Conservation (phyloP, 2,113 vertebrate species). For the Crotalus helleri region DNA sequence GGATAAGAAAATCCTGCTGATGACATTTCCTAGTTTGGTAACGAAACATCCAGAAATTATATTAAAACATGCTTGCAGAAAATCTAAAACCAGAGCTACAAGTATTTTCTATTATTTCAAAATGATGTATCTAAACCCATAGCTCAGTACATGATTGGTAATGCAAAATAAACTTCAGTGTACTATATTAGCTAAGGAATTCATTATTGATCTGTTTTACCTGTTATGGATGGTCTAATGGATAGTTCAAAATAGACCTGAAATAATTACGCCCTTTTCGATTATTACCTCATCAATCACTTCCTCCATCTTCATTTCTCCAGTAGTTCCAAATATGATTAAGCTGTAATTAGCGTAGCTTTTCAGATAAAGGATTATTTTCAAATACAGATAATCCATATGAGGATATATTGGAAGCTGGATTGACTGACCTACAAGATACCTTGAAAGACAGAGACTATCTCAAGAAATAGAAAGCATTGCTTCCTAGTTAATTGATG, state of each 20-base stretch:
- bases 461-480: background rate
- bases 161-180: background rate
- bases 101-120: too few relatives aligned
- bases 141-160: background rate
- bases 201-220: background rate
- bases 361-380: background rate
- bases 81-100: too few relatives aligned
- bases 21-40: too few relatives aligned
- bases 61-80: too few relatives aligned
- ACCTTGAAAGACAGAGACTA: background rate
- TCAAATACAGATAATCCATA: background rate
- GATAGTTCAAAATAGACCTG: background rate
- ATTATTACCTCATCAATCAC: background rate
- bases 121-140: too few relatives aligned
- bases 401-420: background rate
- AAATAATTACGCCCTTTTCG: background rate
- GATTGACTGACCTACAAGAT: background rate
- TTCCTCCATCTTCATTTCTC: background rate
- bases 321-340: background rate
- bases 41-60: too few relatives aligned
- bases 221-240: background rate
- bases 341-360: background rate
- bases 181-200: background rate
- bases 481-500: background rate
- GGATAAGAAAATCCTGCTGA: too few relatives aligned